Percentiles rank a stretch among this genome's conserved stretches.
phyloP scores from a whole-genome alignment of 2,113 vertebrate species.

The Acanthochromis polyacanthus region DNA sequence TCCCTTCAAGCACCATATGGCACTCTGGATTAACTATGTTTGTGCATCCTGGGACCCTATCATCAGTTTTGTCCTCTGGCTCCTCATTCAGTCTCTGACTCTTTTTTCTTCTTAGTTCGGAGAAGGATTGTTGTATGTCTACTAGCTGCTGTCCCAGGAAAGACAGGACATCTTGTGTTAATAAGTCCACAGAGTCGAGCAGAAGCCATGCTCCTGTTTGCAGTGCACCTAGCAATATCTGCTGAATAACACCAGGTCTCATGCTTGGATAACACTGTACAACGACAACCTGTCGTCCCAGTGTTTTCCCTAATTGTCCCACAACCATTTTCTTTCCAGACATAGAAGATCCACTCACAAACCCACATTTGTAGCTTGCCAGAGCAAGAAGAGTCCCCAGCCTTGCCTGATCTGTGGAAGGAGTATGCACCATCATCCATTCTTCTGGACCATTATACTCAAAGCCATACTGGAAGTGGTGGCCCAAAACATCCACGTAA shows the following conservation, averaged over 20 bases:
- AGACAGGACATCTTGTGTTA: slow-evolving; percentile 79
- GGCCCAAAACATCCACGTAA: slow-evolving; percentile 84
- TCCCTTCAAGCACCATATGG: slow-evolving; percentile 78
- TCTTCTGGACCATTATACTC: slow-evolving; percentile 87
- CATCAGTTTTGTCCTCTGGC: neutral
- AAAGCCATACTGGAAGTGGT: slow-evolving; percentile 83
- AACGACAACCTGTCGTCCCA: slow-evolving; percentile 86
- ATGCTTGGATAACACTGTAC: slow-evolving; percentile 79
- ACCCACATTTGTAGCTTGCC: slow-evolving; percentile 83
- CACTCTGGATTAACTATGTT: slow-evolving; percentile 33
- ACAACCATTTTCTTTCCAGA: slow-evolving; percentile 82
- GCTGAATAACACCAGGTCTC: slow-evolving; percentile 71
- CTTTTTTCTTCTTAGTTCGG: slow-evolving; percentile 48
- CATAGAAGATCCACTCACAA: slow-evolving; percentile 82
- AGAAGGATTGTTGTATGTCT: slow-evolving; percentile 80
- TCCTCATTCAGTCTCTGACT: slow-evolving; percentile 11
- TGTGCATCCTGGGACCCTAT: neutral
- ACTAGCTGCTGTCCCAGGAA: slow-evolving; percentile 83
- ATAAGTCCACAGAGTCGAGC: slow-evolving; percentile 79
- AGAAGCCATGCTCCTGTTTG: slow-evolving; percentile 88
- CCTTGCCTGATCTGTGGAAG: slow-evolving; percentile 83
- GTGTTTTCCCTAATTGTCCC: slow-evolving; percentile 79
- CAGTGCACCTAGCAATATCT: slow-evolving; percentile 85
- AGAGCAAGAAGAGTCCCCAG: slow-evolving; percentile 87
- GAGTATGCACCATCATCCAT: slow-evolving; percentile 77